phyloP scores from a whole-genome alignment of 1,140 invertebrate genomes.

The Gonioctena quinquepunctata region DNA sequence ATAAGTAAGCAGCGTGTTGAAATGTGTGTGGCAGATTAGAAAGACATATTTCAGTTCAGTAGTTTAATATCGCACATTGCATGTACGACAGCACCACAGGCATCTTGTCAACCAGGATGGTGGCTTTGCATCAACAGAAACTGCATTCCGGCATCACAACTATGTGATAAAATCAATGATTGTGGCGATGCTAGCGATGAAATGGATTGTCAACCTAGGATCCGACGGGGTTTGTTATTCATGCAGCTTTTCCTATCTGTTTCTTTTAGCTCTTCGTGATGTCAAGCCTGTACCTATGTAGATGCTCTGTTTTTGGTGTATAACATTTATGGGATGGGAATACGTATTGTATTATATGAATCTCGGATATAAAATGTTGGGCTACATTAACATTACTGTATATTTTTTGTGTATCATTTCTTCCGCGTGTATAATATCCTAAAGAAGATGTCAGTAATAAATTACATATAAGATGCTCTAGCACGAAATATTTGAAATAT shows the following conservation, averaged over 20 bases:
- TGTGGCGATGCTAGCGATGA: slow-evolving; percentile 76
- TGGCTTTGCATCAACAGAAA: slow-evolving; percentile 66
- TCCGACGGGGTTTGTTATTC: slow-evolving; percentile 49
- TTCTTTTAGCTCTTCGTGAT: slow-evolving; percentile 17
- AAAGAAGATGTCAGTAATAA: no score
- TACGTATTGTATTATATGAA: no score
- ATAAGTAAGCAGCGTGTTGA: no score
- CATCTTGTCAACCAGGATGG: slow-evolving; percentile 56
- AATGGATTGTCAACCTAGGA: slow-evolving; percentile 62
- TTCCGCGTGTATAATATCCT: no score
- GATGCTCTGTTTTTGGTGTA: slow-evolving; percentile 19
- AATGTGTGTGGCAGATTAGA: not conserved
- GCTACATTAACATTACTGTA: no score
- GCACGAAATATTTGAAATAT: no score
- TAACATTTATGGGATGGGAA: not conserved
- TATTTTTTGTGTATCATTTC: no score
- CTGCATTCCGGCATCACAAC: slow-evolving; percentile 65
- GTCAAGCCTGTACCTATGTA: slow-evolving; percentile 19
- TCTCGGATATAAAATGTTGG: no score
- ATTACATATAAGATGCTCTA: no score
- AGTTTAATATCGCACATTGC: slow-evolving; percentile 31
- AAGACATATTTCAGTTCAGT: not conserved
- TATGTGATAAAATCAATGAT: slow-evolving; percentile 72
- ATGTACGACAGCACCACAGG: slow-evolving; percentile 36
- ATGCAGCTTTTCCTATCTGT: slow-evolving; percentile 8